phyloP scores from a whole-genome alignment of 2,113 vertebrate genomes.

The Scartelaos histophorus region DNA sequence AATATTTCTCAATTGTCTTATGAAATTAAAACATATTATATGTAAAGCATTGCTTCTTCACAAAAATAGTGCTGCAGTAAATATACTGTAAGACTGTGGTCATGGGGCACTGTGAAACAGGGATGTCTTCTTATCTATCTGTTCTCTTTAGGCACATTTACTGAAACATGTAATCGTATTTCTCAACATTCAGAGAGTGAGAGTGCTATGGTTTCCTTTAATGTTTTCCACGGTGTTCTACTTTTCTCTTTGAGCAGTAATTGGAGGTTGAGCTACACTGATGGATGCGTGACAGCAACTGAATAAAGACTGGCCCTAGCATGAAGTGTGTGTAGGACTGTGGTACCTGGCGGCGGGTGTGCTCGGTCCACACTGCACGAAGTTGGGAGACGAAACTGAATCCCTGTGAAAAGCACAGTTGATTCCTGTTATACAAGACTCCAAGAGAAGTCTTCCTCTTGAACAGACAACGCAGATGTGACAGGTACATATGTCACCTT shows the following conservation, averaged over 20 bases:
- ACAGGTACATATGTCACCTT: slow-evolving; percentile 1
- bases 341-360: slow-evolving; percentile 78
- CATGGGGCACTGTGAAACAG: too few relatives aligned
- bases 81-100: too few relatives aligned
- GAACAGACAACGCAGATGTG: slow-evolving; percentile 14
- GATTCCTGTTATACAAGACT: slow-evolving; percentile 53
- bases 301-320: slow-evolving; percentile 34
- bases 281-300: slow-evolving; percentile 40
- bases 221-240: neutral
- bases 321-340: slow-evolving; percentile 19
- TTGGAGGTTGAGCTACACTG: neutral
- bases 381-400: slow-evolving; percentile 83
- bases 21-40: too few relatives aligned
- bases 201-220: neutral
- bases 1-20: too few relatives aligned
- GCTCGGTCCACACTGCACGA: slow-evolving; percentile 78
- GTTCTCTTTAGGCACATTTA: too few relatives aligned
- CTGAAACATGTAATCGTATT: neutral
- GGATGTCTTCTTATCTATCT: too few relatives aligned
- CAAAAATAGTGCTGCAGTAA: too few relatives aligned
- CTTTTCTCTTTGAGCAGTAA: neutral
- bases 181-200: neutral
- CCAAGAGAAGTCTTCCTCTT: slow-evolving; percentile 19
- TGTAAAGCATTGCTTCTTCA: too few relatives aligned
- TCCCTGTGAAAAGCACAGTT: slow-evolving; percentile 75